phyloP scores from a whole-genome alignment of 2,888 invertebrate species.

The Drosophila vallismaia region DNA sequence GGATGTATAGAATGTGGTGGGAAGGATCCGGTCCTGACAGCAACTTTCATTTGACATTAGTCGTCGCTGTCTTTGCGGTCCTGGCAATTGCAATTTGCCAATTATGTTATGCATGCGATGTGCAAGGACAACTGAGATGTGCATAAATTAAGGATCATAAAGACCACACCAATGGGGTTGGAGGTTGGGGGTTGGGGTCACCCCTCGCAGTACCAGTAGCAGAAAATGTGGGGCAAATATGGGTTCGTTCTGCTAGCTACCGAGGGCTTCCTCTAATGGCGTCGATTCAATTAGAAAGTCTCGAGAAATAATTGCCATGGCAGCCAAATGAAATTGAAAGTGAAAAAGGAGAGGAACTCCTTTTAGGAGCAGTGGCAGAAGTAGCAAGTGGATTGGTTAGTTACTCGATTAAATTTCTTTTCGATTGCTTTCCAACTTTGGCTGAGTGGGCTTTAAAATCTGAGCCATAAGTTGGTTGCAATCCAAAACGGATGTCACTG shows the following conservation, averaged over 20 bases:
- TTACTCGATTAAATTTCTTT: constrained; percentile 14
- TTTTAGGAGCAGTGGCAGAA: not conserved
- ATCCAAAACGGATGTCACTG: not conserved
- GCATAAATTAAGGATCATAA: constrained; percentile 42
- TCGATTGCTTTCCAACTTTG: constrained; percentile 4
- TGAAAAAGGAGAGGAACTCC: no score
- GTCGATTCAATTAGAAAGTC: constrained; percentile 65
- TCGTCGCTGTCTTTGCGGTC: constrained; percentile 29
- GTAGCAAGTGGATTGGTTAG: not conserved
- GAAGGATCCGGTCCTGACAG: constrained; percentile 29
- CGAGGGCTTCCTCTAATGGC: constrained; percentile 33
- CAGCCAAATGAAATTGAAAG: constrained; percentile 40
- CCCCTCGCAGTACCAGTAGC: no score
- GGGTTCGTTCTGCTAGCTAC: no score
- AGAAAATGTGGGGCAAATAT: no score
- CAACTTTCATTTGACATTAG: constrained; percentile 43
- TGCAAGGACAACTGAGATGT: constrained; percentile 40
- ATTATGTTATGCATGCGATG: constrained; percentile 40
- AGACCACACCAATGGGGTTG: not conserved
- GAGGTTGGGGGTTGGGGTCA: no score
- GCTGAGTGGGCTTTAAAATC: not conserved
- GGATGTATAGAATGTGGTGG: no score
- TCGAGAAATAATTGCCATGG: constrained; percentile 56
- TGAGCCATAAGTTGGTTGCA: constrained; percentile 1
- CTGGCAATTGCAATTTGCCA: constrained; percentile 41